A percentile compares a stretch with the other conserved stretches of the same genome.
Conservation (phyloP, 2,113 vertebrate species). For the Cyanoderma ruficeps region DNA sequence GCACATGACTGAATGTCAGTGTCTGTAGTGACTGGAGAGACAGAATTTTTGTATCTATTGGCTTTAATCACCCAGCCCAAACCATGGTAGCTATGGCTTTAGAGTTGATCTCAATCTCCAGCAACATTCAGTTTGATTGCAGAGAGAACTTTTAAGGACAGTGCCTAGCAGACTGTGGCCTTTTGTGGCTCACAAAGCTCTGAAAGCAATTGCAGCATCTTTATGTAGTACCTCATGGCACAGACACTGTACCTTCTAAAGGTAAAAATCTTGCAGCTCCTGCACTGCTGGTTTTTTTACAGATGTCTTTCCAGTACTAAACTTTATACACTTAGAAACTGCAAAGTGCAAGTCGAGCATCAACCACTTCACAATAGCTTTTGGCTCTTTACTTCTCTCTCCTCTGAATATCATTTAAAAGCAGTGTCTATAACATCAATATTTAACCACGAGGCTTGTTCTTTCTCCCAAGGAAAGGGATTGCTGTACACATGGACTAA, state of each 20-base stretch:
- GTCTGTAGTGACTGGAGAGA: neutral
- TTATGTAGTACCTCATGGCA: neutral
- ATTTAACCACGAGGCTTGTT: slow-evolving; percentile 18
- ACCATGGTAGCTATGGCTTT: neutral
- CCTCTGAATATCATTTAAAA: neutral
- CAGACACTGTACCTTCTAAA: neutral
- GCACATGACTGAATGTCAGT: neutral
- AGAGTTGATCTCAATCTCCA: neutral
- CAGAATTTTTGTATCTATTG: neutral
- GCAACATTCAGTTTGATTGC: neutral
- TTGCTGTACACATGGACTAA: neutral
- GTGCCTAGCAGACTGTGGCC: neutral
- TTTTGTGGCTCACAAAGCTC: neutral
- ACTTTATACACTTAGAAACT: neutral
- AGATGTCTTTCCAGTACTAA: neutral
- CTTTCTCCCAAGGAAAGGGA: neutral
- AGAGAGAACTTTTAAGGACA: neutral
- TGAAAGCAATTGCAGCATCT: neutral
- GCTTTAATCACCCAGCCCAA: neutral
- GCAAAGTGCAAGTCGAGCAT: neutral
- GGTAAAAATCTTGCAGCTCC: neutral
- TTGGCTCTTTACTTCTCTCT: neutral
- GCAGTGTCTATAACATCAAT: neutral
- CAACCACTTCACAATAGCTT: neutral
- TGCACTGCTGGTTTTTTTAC: neutral